These are phyloP conservation scores for Drosophila tripunctata DNA, from an alignment of 2,888 invertebrate genomes.

Conservation along the genomic window DNA sequence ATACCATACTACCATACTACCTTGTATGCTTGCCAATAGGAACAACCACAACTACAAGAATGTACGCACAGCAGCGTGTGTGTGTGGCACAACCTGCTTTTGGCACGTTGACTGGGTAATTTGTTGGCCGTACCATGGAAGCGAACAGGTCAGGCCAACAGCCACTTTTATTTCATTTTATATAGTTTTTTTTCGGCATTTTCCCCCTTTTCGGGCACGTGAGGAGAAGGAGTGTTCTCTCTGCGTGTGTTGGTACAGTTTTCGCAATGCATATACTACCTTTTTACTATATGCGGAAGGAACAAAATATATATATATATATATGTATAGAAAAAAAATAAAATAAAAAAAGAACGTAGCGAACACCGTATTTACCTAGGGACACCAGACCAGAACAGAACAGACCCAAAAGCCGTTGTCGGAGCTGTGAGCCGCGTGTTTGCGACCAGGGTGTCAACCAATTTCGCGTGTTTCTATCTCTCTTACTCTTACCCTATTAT, in stretches of 20 bases:
- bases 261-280: conserved; percentile 53
- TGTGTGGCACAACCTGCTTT: conserved; percentile 66
- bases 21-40: conserved; percentile 43
- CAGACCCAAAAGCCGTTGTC: conserved; percentile 16
- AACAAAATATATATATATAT: conserved; percentile 24
- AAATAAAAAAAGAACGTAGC: too few species aligned
- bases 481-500: background rate
- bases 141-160: conserved; percentile 56
- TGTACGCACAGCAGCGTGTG: conserved; percentile 38
- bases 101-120: conserved; percentile 70
- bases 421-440: conserved; percentile 50
- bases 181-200: conserved; percentile 71
- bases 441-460: conserved; percentile 72
- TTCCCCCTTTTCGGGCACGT: conserved; percentile 31
- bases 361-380: conserved; percentile 63
- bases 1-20: too few species aligned
- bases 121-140: conserved; percentile 56
- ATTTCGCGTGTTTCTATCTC: conserved; percentile 67
- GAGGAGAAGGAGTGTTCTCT: background rate
- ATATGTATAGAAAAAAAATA: conserved; percentile 9
- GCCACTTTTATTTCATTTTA: conserved; percentile 71
- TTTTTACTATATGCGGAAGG: conserved; percentile 11
- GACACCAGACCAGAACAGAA: conserved; percentile 15
- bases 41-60: conserved; percentile 33
- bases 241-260: conserved; percentile 73